Evolutionary conservation across 2,888 invertebrate genomes (phyloP), one percentile per base, ranked within the genome.

Genomic region (Paralinhomoeus sp.): DNA sequence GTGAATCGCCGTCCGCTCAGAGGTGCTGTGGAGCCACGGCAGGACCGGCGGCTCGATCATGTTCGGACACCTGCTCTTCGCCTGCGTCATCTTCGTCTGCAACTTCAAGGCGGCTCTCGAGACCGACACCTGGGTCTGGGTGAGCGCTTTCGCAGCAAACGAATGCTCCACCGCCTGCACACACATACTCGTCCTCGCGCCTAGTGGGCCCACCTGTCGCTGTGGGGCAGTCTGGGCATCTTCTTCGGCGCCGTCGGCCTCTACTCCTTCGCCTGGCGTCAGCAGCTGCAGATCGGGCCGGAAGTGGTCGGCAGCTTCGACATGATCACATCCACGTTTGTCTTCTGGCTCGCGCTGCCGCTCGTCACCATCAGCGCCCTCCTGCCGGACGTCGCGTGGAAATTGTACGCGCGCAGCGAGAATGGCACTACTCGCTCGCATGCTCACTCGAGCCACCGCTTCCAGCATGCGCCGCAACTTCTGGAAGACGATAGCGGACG

Each of bases 91-190:
- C 54, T 75, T 89, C 50, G 83, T 85, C 20, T 91, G 91, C 46
- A 89, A 89, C 66, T 70, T 84, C 55, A 93, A 93, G 71, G 85
- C 91, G 48, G 91, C 89, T n/a, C 72, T 93, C 53, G 78, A 82
- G 48, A 83, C 80, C 40, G 78, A 80, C 64, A 81, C 84, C 17
- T 89, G 87, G 87, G 84, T 84, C 37, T 79, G 80, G 77, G 55
- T 55, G 47, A 24, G 41, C 5, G 7, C 5, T 12, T 27, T 27
- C 7, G 5, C 5, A 27, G 7, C 12, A 5, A 9, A 27, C 27
- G 12, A 27, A 27, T 27, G 12, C 27, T 9, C 12, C 12, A 12
- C 27, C 12, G 27, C 5, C 12, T 27, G 12, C 12, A 9, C 27
- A 27, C 12, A n/a, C 12, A 12, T 27, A 27, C 7, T 12, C 5